These are phyloP conservation scores for Eleutherodactylus coqui DNA, from an alignment of 2,797 vertebrate species.

Conservation along the genomic window DNA sequence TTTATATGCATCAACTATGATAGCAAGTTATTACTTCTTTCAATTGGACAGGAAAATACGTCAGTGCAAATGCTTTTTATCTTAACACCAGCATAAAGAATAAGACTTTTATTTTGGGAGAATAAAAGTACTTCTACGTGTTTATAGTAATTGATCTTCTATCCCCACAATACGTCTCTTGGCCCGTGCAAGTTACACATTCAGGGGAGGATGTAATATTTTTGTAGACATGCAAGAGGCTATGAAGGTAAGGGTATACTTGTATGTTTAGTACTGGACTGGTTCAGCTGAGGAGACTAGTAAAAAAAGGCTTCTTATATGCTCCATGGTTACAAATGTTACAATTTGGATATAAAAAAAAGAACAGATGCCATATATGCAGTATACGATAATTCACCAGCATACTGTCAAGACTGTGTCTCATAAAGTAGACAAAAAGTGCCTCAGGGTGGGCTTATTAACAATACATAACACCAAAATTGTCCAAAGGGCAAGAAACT, in stretches of 20 bases:
- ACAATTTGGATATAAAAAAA: too few relatives aligned
- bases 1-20: conserved; percentile 30
- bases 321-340: not conserved
- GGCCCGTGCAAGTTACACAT: too few relatives aligned
- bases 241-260: not conserved
- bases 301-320: too few relatives aligned
- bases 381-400: too few relatives aligned
- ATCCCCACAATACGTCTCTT: not conserved
- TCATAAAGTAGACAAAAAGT: too few relatives aligned
- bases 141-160: conserved; percentile 5
- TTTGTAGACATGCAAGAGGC: not conserved
- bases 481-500: too few relatives aligned
- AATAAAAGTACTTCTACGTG: not conserved
- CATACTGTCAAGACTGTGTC: too few relatives aligned
- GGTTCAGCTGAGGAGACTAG: not conserved
- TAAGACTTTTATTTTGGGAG: not conserved
- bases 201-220: not conserved
- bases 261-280: not conserved
- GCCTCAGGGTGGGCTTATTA: too few relatives aligned
- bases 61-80: conserved; percentile 27
- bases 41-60: conserved; percentile 23
- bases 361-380: too few relatives aligned
- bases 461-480: too few relatives aligned
- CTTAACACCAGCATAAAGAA: conserved; percentile 24
- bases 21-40: conserved; percentile 20